Evolutionary conservation across 2,888 invertebrate species (phyloP).

Genomic region (Ectemnius continuus): DNA sequence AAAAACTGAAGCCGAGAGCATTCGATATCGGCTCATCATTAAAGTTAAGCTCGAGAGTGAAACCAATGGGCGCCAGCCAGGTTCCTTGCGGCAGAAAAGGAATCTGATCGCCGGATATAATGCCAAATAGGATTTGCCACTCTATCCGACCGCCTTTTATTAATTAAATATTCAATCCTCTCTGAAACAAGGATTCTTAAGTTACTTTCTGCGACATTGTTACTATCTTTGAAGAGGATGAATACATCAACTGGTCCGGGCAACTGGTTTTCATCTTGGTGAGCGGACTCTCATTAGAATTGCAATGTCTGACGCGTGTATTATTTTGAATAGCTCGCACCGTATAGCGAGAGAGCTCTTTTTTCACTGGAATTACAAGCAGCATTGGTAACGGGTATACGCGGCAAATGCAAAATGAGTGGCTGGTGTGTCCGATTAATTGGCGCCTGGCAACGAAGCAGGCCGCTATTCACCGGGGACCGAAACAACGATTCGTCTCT

Average conservation of each 20-base stretch:
- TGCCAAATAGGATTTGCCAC: constrained; percentile 49
- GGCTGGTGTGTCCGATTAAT: constrained; percentile 32
- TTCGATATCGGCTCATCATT: constrained; percentile 56
- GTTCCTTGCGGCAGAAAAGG: constrained; percentile 21
- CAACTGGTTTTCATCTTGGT: too few species aligned
- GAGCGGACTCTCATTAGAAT: too few species aligned
- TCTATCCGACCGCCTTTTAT: constrained; percentile 19
- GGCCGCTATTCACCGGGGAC: constrained; percentile 12
- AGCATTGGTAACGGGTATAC: constrained; percentile 35
- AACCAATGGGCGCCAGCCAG: constrained; percentile 19
- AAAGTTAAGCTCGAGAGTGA: constrained; percentile 29
- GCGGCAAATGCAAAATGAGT: constrained; percentile 45
- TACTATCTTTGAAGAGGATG: not conserved
- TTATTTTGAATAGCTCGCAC: too few species aligned
- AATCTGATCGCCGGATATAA: constrained; percentile 56
- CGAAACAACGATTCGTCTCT: too few species aligned
- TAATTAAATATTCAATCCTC: constrained; percentile 23
- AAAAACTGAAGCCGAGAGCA: constrained; percentile 48
- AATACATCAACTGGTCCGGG: too few species aligned
- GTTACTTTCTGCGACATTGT: too few species aligned
- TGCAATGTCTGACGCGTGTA: too few species aligned
- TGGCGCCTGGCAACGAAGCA: constrained; percentile 32
- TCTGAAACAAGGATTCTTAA: too few species aligned
- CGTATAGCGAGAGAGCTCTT: not conserved
- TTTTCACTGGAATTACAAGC: constrained; percentile 42